Evolutionary conservation across 2,888 invertebrate species (phyloP).

Genomic region (Acleris sparsana): DNA sequence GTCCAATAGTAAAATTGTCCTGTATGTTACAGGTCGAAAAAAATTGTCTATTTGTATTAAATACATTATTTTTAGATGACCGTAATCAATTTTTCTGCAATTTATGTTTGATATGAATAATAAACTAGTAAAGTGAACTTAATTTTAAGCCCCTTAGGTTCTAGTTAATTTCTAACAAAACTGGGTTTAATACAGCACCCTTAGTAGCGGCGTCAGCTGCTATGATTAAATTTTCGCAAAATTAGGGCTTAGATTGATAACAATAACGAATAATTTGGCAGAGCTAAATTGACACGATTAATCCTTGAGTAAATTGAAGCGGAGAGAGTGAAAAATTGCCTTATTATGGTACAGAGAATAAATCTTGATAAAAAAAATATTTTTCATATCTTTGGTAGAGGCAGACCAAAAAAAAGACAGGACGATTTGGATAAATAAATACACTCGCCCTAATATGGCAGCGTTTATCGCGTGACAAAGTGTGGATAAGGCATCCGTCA

Average conservation of each 20-base stretch:
- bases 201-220: background rate
- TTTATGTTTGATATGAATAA: too few species aligned
- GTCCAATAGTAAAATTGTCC: too few species aligned
- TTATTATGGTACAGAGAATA: slow-evolving; percentile 2
- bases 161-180: background rate
- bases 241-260: slow-evolving; percentile 14
- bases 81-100: too few species aligned
- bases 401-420: too few species aligned
- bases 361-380: slow-evolving; percentile 2
- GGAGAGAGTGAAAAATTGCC: slow-evolving; percentile 3
- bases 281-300: slow-evolving; percentile 7
- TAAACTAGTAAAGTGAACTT: background rate
- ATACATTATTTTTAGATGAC: too few species aligned
- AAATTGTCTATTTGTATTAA: too few species aligned
- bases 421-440: too few species aligned
- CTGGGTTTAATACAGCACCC: background rate
- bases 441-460: too few species aligned
- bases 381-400: too few species aligned
- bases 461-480: too few species aligned
- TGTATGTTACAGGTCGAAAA: too few species aligned
- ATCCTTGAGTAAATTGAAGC: slow-evolving; percentile 9
- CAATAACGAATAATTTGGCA: slow-evolving; percentile 13
- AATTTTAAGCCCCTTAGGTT: background rate
- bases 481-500: too few species aligned
- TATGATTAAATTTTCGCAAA: slow-evolving; percentile 9